These are phyloP conservation scores for Numenius phaeopus DNA, from an alignment of 2,797 vertebrate species.

Conservation along the genomic window DNA sequence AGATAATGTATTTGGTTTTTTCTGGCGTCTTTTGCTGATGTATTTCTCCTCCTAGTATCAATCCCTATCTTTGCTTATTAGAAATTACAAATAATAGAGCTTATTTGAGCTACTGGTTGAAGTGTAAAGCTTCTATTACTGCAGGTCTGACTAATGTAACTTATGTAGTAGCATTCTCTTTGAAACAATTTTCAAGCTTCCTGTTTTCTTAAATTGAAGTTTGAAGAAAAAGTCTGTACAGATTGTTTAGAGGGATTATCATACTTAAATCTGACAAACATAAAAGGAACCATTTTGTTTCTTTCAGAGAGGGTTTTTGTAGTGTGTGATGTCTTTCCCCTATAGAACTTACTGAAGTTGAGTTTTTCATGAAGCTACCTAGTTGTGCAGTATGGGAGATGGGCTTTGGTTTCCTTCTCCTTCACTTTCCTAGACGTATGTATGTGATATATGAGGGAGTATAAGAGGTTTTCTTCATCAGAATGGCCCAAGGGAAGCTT, in stretches of 20 bases:
- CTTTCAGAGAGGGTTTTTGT: neutral
- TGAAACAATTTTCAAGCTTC: neutral
- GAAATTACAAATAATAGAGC: neutral
- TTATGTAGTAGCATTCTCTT: neutral
- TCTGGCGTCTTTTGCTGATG: neutral
- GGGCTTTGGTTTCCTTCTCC: neutral
- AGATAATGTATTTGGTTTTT: neutral
- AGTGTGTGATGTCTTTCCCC: neutral
- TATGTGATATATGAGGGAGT: neutral
- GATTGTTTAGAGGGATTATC: neutral
- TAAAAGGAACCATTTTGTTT: neutral
- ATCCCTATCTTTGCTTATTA: neutral
- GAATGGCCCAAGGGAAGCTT: neutral
- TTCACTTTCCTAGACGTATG: neutral
- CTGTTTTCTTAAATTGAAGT: neutral
- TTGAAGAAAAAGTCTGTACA: neutral
- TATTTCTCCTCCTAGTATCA: neutral
- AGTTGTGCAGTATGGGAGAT: neutral
- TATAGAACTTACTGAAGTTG: neutral
- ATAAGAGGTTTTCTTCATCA: neutral
- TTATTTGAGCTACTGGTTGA: neutral
- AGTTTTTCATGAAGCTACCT: neutral
- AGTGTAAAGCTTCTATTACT: neutral
- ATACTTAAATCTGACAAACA: neutral
- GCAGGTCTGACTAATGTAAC: neutral